Evolutionary conservation across 2,113 vertebrate genomes (phyloP).

Genomic region (Xiphias gladius): DNA sequence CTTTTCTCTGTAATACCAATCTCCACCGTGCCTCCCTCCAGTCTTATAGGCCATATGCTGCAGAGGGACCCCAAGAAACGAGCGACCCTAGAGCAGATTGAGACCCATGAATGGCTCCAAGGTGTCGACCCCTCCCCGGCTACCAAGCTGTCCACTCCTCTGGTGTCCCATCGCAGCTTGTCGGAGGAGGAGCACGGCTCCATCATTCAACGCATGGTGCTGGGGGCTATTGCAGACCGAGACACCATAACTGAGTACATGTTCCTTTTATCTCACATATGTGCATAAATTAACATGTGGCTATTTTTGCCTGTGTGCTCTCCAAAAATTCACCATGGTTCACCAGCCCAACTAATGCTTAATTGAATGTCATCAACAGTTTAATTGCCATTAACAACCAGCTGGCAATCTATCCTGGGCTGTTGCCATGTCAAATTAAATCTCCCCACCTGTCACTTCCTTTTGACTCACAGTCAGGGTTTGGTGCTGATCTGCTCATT

Average conservation of each 20-base stretch:
- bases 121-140: conserved; percentile 98
- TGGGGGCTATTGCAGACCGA: conserved; percentile 94
- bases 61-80: conserved; percentile 96
- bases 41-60: conserved; percentile 96
- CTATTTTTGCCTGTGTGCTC: conserved; percentile 39
- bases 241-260: conserved; percentile 96
- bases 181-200: conserved; percentile 97
- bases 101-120: conserved; percentile 94
- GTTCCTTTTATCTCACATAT: not conserved
- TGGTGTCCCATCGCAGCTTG: conserved; percentile 96
- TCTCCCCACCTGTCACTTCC: conserved; percentile 46
- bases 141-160: conserved; percentile 95
- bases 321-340: conserved; percentile 19
- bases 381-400: conserved; percentile 59
- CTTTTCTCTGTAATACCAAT: not conserved
- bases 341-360: conserved; percentile 3
- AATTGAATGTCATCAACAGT: conserved; percentile 52
- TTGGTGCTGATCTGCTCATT: conserved; percentile 19
- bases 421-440: conserved; percentile 51
- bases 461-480: conserved; percentile 25
- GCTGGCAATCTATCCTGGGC: conserved; percentile 46
- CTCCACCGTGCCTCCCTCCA: conserved; percentile 65
- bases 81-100: conserved; percentile 94
- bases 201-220: conserved; percentile 98
- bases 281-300: not conserved